phyloP scores from a whole-genome alignment of 1,140 invertebrate species.

The Drosophila ogumai region DNA sequence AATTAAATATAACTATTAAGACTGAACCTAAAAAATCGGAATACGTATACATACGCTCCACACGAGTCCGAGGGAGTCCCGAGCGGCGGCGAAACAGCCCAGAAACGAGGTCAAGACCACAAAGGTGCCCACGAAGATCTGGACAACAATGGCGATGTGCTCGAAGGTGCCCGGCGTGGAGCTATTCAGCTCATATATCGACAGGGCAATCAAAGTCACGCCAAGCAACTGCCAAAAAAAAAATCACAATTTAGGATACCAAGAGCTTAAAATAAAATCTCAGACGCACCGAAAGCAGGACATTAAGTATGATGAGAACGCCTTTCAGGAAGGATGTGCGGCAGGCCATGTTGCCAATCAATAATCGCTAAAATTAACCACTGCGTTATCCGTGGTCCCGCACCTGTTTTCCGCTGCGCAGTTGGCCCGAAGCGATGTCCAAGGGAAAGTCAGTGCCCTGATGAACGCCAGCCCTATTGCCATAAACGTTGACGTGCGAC shows the following conservation, averaged over 20 bases:
- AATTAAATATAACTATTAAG: neutral
- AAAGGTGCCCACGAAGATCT: slow-evolving; percentile 82
- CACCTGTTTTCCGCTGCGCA: slow-evolving; percentile 45
- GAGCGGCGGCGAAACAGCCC: slow-evolving; percentile 71
- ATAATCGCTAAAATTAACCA: slow-evolving; percentile 64
- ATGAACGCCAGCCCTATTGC: slow-evolving; percentile 59
- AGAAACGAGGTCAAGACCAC: slow-evolving; percentile 78
- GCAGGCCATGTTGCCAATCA: slow-evolving; percentile 71
- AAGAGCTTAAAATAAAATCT: slow-evolving; percentile 41
- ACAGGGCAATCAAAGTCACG: slow-evolving; percentile 73
- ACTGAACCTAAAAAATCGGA: too few species aligned
- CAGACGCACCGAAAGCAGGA: slow-evolving; percentile 79
- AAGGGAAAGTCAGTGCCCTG: slow-evolving; percentile 10
- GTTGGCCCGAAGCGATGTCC: slow-evolving; percentile 36
- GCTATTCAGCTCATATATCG: slow-evolving; percentile 74
- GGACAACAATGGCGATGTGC: slow-evolving; percentile 77
- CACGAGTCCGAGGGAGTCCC: slow-evolving; percentile 68
- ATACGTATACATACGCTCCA: slow-evolving; percentile 68
- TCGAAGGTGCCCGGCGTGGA: slow-evolving; percentile 76
- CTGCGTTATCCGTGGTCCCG: slow-evolving; percentile 24
- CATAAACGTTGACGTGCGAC: slow-evolving; percentile 68
- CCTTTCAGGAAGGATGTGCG: slow-evolving; percentile 67
- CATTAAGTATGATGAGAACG: slow-evolving; percentile 71
- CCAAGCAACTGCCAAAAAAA: slow-evolving; percentile 67
- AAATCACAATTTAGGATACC: neutral